Evolutionary conservation across 2,888 invertebrate genomes (phyloP).

Genomic region (Drosophila mettleri): DNA sequence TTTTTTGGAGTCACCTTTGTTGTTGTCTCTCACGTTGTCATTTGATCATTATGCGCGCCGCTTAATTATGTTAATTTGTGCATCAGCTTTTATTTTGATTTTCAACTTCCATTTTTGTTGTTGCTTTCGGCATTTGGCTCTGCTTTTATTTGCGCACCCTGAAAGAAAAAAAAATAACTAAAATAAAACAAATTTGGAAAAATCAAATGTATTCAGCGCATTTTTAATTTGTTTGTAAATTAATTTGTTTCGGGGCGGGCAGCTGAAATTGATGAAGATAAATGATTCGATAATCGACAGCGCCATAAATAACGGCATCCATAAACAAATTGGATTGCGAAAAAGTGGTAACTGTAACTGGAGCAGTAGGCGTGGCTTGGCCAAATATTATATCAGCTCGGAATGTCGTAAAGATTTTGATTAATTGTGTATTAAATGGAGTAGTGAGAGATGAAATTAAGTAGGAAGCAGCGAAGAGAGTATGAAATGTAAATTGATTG

Average conservation of each 20-base stretch:
- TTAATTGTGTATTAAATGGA: constrained; percentile 8
- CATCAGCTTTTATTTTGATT: constrained; percentile 26
- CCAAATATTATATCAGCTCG: background rate
- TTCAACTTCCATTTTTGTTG: constrained; percentile 31
- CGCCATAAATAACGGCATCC: constrained; percentile 39
- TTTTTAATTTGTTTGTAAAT: constrained; percentile 65
- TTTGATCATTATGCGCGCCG: constrained; percentile 62
- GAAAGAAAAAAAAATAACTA: constrained; percentile 19
- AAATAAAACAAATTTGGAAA: no score
- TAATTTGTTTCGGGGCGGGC: constrained; percentile 54
- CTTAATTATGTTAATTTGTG: constrained; percentile 72
- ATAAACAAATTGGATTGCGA: constrained; percentile 65
- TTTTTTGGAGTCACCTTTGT: constrained; percentile 14
- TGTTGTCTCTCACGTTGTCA: constrained; percentile 51
- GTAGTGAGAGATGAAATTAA: background rate
- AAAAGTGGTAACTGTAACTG: constrained; percentile 38
- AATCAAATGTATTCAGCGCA: constrained; percentile 32
- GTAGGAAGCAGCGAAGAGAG: background rate
- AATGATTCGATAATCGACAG: constrained; percentile 36
- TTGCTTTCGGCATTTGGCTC: constrained; percentile 1
- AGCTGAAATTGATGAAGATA: constrained; percentile 31
- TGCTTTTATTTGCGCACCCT: constrained; percentile 51
- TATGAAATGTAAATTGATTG: background rate
- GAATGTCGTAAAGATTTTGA: constrained; percentile 4
- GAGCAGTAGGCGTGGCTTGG: constrained; percentile 23